Evolutionary conservation across 2,113 vertebrate genomes (phyloP), one percentile per base, ranked within the genome.

Genomic region (Lanius ludovicianus): DNA sequence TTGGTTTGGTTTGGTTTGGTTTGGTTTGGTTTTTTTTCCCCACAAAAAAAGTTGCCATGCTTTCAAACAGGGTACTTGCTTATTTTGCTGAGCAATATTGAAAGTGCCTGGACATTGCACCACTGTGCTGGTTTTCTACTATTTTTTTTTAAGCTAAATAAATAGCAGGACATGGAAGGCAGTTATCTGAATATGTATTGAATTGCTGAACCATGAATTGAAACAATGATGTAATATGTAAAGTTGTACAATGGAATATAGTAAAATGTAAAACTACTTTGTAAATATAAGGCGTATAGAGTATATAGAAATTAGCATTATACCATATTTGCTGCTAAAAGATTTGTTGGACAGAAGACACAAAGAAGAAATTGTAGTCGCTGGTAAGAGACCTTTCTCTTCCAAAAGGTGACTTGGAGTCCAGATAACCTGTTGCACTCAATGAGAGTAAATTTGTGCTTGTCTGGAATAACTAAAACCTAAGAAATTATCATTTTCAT

Each of bases 91-190:
- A 97, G 95, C 97, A 96, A 88, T 97, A 69, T 95, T 96, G 97
- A 84, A 98, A 98, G 97, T 98, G 98, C 98, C 98, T 98, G 97
- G 96, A 97, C 95, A 84, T 88, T 96, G 95, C 97, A 97, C 95
- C 97, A 96, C 97, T 97, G 96, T 97, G 96, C 96, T 98, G 95
- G 62, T 96, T 98, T 98, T 97, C 74, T 98, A 97, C 95, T 87
- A 35, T 96, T 97, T 93, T 96, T n/a, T 96, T 97, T 97, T 96
- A 71, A 68, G 95, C 81, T 96, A 91, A 95, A 94, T 80, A 52
- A 96, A 6, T 62, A 86, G 71, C 73, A 82, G 63, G 62, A 70
- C 10, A 1, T 46, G 65, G 67, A 56, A 80, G 62, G 68, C 81
- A 91, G 64, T 84, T 89, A 37, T 11, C 73, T 33, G 50, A 84